Percentiles rank a stretch among this genome's conserved stretches.
phyloP scores from a whole-genome alignment of 2,888 invertebrate genomes.

The Cabera pusaria region DNA sequence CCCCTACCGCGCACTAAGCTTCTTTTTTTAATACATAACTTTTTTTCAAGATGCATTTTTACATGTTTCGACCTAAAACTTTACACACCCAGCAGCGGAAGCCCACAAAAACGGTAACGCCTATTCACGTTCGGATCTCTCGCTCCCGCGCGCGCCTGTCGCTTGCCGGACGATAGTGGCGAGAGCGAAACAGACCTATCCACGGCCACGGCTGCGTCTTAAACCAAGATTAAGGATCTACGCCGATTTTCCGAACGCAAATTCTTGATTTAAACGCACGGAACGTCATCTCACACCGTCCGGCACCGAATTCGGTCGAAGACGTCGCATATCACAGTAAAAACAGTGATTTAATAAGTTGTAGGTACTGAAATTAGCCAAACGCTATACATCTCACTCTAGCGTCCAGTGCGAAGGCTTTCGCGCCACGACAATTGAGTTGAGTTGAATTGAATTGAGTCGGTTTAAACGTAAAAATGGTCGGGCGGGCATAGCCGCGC shows the following conservation, averaged over 20 bases:
- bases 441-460: constrained; percentile 84
- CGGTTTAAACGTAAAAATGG: constrained; percentile 81
- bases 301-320: constrained; percentile 31
- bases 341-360: constrained; percentile 43
- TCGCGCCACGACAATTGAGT: constrained; percentile 82
- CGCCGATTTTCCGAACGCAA: constrained; percentile 67
- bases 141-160: constrained; percentile 52
- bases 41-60: constrained; percentile 84
- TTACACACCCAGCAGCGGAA: constrained; percentile 78
- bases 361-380: constrained; percentile 51
- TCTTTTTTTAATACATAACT: constrained; percentile 84
- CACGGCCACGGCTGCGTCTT: constrained; percentile 69
- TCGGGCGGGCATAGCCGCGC: constrained; percentile 75
- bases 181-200: constrained; percentile 68
- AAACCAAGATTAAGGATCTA: constrained; percentile 78
- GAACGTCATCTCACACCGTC: constrained; percentile 45
- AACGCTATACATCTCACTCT: constrained; percentile 76
- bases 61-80: constrained; percentile 84
- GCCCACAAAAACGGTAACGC: constrained; percentile 71
- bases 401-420: constrained; percentile 79
- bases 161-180: constrained; percentile 74
- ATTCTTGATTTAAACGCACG: constrained; percentile 63
- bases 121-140: constrained; percentile 68
- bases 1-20: constrained; percentile 81
- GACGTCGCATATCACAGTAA: constrained; percentile 25